phyloP scores from a whole-genome alignment of 2,888 invertebrate genomes.

The Ophion ventricosus region DNA sequence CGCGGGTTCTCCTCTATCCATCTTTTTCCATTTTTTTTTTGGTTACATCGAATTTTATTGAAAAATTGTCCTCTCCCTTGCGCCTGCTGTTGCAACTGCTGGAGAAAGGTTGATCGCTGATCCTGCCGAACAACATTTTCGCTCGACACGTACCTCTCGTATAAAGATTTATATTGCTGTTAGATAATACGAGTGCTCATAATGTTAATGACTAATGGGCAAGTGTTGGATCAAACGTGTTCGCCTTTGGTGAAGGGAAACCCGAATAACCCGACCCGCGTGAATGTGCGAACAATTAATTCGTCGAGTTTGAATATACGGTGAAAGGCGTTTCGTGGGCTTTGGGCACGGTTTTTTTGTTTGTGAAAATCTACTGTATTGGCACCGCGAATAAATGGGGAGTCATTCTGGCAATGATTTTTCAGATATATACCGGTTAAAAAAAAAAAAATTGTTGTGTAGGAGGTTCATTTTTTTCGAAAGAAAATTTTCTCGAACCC shows the following conservation, averaged over 20 bases:
- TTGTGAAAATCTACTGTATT: too few species aligned
- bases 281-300: not conserved
- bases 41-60: slow-evolving; percentile 11
- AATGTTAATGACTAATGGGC: slow-evolving; percentile 22
- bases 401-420: too few species aligned
- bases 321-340: slow-evolving; percentile 22
- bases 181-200: slow-evolving; percentile 4
- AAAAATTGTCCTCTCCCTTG: slow-evolving; percentile 18
- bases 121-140: slow-evolving; percentile 30
- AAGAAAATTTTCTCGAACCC: too few species aligned
- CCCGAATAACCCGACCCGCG: slow-evolving; percentile 20
- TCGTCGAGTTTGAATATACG: not conserved
- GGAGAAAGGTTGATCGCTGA: slow-evolving; percentile 34
- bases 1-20: slow-evolving; percentile 4
- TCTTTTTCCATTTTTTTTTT: slow-evolving; percentile 5
- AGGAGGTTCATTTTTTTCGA: too few species aligned
- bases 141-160: not conserved
- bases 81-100: slow-evolving; percentile 1
- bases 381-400: too few species aligned
- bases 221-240: slow-evolving; percentile 1
- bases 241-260: slow-evolving; percentile 16
- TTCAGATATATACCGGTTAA: too few species aligned
- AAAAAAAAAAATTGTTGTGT: too few species aligned
- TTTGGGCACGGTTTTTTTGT: not conserved
- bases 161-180: slow-evolving; percentile 17